Percentiles rank a stretch among this genome's conserved stretches.
These are phyloP conservation scores for Gavia stellata DNA, from an alignment of 2,113 vertebrate species.

Conservation along the genomic window DNA sequence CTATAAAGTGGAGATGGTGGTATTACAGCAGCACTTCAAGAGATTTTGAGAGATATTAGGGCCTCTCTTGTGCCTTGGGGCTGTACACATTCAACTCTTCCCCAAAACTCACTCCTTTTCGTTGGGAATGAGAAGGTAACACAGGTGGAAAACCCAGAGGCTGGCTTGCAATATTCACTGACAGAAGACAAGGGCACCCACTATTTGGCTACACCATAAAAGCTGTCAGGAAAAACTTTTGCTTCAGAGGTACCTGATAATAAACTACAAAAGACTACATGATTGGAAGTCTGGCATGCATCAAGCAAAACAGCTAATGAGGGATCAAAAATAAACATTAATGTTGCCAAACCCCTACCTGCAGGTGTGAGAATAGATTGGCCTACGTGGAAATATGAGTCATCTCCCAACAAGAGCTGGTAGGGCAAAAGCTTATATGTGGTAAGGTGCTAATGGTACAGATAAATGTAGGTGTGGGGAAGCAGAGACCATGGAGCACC, in stretches of 20 bases:
- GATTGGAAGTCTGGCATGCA: not conserved
- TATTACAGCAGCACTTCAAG: not conserved
- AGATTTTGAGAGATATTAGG: not conserved
- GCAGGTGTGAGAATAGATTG: not conserved
- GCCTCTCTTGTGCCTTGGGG: not conserved
- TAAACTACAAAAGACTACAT: not conserved
- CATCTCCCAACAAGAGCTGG: not conserved
- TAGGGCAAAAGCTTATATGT: not conserved
- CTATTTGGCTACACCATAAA: not conserved
- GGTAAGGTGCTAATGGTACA: not conserved
- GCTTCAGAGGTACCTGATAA: not conserved
- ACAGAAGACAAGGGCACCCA: not conserved
- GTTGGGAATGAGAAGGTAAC: not conserved
- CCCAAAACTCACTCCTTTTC: not conserved
- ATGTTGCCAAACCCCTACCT: not conserved
- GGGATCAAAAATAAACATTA: not conserved
- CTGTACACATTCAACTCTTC: not conserved
- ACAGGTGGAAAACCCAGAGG: not conserved
- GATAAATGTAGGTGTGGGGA: not conserved
- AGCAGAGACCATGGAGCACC: not conserved
- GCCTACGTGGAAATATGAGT: not conserved
- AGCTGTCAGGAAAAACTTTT: not conserved
- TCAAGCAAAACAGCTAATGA: not conserved
- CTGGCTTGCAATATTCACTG: not conserved
- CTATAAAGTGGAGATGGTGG: not conserved